Conservation (phyloP, 1,140 invertebrate species). For the Macrosteles quadrilineatus region DNA sequence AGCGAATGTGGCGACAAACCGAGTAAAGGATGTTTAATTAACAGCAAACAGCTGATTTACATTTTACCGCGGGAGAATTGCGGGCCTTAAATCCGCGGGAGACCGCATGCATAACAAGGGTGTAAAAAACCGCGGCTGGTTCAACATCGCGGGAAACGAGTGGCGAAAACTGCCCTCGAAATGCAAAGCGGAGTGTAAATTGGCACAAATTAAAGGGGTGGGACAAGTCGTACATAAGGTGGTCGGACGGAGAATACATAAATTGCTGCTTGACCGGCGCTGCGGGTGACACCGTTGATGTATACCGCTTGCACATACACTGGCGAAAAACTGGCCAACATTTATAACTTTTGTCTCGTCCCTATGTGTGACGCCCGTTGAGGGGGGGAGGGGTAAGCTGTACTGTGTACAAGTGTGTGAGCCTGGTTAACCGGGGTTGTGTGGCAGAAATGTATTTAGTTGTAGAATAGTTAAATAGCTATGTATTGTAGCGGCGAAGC, state of each 20-base stretch:
- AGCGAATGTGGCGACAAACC: not conserved
- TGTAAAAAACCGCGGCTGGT: not conserved
- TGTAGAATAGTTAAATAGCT: no score
- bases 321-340: no score
- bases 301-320: no score
- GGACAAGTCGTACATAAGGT: conserved; percentile 13
- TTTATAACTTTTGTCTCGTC: not conserved
- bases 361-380: not conserved
- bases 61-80: conserved; percentile 1
- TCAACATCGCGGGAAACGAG: not conserved
- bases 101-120: not conserved
- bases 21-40: conserved; percentile 1
- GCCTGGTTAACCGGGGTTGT: not conserved
- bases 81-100: not conserved
- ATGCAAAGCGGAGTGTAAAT: conserved; percentile 8
- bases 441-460: not conserved
- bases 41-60: not conserved
- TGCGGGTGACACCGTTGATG: conserved; percentile 1
- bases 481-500: no score
- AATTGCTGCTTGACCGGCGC: not conserved
- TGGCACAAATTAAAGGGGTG: conserved; percentile 15
- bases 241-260: not conserved
- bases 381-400: no score
- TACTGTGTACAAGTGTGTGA: not conserved
- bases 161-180: not conserved